These are phyloP conservation scores for Enchytraeus crypticus DNA, from an alignment of 2,888 invertebrate species.

Conservation along the genomic window DNA sequence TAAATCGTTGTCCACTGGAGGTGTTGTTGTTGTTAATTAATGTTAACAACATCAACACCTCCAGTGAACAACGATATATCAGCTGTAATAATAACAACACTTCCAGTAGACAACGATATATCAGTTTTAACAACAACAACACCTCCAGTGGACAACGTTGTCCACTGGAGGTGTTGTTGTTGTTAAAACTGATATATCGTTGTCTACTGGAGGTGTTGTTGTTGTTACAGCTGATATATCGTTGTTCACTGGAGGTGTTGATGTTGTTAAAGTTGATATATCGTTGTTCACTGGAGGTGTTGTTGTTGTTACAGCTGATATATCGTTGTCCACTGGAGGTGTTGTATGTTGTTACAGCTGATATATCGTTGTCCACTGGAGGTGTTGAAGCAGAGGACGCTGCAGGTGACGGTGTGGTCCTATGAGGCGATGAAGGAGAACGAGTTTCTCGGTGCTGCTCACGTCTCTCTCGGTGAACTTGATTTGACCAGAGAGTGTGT, in stretches of 20 bases:
- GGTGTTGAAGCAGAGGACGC: slow-evolving; percentile 62
- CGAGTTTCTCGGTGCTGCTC: slow-evolving; percentile 84
- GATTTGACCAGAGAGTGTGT: slow-evolving; percentile 69
- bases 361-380: slow-evolving; percentile 79
- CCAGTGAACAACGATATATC: slow-evolving; percentile 66
- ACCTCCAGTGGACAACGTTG: too few relatives aligned
- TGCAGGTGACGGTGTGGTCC: slow-evolving; percentile 92
- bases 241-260: slow-evolving; percentile 71
- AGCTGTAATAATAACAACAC: too few relatives aligned
- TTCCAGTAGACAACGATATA: slow-evolving; percentile 75
- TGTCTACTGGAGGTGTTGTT: slow-evolving; percentile 71
- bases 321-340: too few relatives aligned
- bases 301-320: too few relatives aligned
- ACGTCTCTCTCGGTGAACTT: slow-evolving; percentile 65
- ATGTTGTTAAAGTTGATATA: too few relatives aligned
- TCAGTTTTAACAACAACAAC: slow-evolving; percentile 58
- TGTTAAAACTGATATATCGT: slow-evolving; percentile 70
- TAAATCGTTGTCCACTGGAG: slow-evolving; percentile 75
- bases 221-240: too few relatives aligned
- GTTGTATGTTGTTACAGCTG: slow-evolving; percentile 56
- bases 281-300: too few relatives aligned
- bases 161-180: too few relatives aligned
- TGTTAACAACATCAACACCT: slow-evolving; percentile 92
- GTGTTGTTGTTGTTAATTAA: too few relatives aligned
- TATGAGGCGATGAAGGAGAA: slow-evolving; percentile 88